Percentiles rank a stretch among this genome's conserved stretches.
Conservation (phyloP, 1,140 invertebrate genomes). For the Mycetomoellerius zeteki region DNA sequence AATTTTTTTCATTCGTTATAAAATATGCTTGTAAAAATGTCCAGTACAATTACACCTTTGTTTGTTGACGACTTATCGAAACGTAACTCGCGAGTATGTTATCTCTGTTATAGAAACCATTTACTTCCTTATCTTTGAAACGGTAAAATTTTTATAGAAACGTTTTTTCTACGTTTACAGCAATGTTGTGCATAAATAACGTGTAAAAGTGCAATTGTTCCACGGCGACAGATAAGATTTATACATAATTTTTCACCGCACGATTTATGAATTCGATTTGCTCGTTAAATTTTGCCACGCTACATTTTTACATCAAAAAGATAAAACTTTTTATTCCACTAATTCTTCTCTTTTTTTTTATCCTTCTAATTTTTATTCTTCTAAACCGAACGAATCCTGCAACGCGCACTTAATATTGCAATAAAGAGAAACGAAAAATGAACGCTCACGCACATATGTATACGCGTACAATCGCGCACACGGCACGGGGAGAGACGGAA, state of each 20-base stretch:
- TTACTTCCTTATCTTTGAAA: neutral
- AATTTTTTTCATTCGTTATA: neutral
- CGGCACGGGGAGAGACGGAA: slow-evolving; percentile 73
- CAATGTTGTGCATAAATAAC: neutral
- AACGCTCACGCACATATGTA: neutral
- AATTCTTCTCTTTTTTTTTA: too few species aligned
- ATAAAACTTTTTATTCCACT: neutral
- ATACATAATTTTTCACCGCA: neutral
- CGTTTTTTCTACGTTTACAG: slow-evolving; percentile 16
- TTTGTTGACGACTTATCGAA: neutral
- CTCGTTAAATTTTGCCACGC: neutral
- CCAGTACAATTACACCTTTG: neutral
- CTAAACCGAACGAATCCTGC: neutral
- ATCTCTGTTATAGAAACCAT: neutral
- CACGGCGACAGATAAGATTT: slow-evolving; percentile 16
- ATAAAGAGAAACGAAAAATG: slow-evolving; percentile 39
- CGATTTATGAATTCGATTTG: slow-evolving; percentile 24
- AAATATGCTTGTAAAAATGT: neutral
- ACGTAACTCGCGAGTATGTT: neutral
- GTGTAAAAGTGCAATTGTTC: neutral
- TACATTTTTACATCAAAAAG: neutral
- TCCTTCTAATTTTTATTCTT: neutral
- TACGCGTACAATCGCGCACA: neutral
- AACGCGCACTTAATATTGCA: neutral
- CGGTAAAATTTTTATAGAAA: slow-evolving; percentile 39